phyloP scores from a whole-genome alignment of 2,888 invertebrate genomes.

The Pachliopta kotzebuea region DNA sequence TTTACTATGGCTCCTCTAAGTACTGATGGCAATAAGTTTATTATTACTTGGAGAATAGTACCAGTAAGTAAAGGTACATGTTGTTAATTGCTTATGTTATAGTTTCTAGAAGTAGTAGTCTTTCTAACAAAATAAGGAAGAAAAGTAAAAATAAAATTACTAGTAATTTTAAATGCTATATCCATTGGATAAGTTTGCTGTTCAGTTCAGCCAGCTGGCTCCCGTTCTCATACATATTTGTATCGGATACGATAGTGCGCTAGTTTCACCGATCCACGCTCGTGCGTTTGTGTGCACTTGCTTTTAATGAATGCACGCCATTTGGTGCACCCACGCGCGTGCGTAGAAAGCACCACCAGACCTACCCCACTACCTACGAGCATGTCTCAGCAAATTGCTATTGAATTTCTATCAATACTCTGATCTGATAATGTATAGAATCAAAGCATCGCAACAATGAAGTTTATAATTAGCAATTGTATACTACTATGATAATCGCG shows the following conservation, averaged over 20 bases:
- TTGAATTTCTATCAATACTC: conserved; percentile 35
- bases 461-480: neutral
- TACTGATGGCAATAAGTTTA: no score
- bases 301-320: conserved; percentile 60
- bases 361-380: conserved; percentile 28
- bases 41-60: no score
- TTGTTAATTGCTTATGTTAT: no score
- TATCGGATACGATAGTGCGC: conserved; percentile 40
- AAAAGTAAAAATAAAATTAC: neutral
- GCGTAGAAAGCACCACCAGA: conserved; percentile 50
- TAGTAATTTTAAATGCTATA: conserved; percentile 2
- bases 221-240: conserved; percentile 45
- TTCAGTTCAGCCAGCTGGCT: neutral
- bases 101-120: neutral
- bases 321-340: conserved; percentile 57
- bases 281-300: conserved; percentile 50
- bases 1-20: no score
- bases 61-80: no score
- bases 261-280: conserved; percentile 40
- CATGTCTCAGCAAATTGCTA: conserved; percentile 44
- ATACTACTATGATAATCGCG: neutral
- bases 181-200: neutral
- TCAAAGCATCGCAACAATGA: neutral
- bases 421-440: neutral
- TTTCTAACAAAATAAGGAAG: neutral